Evolutionary conservation across 2,888 invertebrate species (phyloP).

Genomic region (Pardosa pseudoannulata): DNA sequence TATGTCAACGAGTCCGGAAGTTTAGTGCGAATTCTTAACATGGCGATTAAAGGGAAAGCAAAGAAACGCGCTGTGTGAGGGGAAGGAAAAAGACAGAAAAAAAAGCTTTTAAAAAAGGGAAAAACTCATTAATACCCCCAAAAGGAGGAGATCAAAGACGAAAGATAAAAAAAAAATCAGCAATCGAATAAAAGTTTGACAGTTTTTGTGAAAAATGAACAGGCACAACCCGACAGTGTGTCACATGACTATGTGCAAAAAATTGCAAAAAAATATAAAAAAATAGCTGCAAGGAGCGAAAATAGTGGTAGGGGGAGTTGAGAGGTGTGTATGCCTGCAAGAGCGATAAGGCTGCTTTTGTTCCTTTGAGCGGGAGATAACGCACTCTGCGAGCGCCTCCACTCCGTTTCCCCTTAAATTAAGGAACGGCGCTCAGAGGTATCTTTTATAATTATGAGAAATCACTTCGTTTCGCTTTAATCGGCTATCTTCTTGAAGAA

Average conservation of each 20-base stretch:
- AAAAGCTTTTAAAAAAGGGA: constrained; percentile 41
- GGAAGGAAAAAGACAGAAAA: constrained; percentile 36
- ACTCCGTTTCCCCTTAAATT: constrained; percentile 56
- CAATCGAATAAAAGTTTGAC: constrained; percentile 73
- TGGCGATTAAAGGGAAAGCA: constrained; percentile 61
- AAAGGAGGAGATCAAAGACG: constrained; percentile 68
- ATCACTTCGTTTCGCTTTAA: constrained; percentile 72
- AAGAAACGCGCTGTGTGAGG: constrained; percentile 24
- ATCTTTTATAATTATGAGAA: constrained; percentile 73
- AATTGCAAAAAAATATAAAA: constrained; percentile 30
- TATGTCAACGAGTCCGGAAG: constrained; percentile 64
- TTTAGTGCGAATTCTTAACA: constrained; percentile 63
- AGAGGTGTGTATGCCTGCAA: constrained; percentile 68
- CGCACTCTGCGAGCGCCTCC: constrained; percentile 37
- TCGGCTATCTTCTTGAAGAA: constrained; percentile 70
- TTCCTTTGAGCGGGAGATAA: constrained; percentile 69
- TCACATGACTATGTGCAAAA: constrained; percentile 60
- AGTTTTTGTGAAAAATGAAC: constrained; percentile 73
- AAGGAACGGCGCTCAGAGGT: constrained; percentile 71
- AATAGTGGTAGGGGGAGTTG: constrained; percentile 51
- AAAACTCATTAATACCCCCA: constrained; percentile 72
- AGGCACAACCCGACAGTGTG: constrained; percentile 67
- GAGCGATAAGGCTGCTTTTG: constrained; percentile 68
- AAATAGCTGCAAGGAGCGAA: constrained; percentile 62
- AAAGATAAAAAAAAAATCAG: constrained; percentile 62